A percentile compares a stretch with the other conserved stretches of the same genome.
Evolutionary conservation across 37 sponge, comb jelly and placozoan species (phyloP).

Genomic region (Mnemiopsis leidyi): DNA sequence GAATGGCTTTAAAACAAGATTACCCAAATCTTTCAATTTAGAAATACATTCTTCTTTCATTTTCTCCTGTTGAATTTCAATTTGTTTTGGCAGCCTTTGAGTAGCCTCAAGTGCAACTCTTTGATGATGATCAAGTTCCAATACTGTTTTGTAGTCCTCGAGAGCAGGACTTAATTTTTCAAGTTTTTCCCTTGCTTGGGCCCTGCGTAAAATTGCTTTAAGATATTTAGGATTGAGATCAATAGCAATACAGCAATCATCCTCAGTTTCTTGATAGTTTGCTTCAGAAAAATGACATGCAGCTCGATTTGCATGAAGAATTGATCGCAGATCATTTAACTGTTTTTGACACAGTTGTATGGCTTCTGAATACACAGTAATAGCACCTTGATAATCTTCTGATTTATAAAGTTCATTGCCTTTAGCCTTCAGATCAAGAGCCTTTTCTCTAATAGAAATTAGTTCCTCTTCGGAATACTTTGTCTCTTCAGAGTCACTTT

Average conservation of each 20-base stretch:
- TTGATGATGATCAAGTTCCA: constrained; percentile 74
- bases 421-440: neutral
- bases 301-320: constrained; percentile 22
- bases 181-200: constrained; percentile 76
- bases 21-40: constrained; percentile 93
- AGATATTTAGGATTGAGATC: constrained; percentile 76
- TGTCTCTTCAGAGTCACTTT: neutral
- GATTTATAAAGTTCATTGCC: neutral
- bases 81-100: constrained; percentile 83
- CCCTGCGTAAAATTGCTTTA: constrained; percentile 83
- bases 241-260: constrained; percentile 69
- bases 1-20: constrained; percentile 89
- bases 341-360: constrained; percentile 4
- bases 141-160: constrained; percentile 80
- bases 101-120: constrained; percentile 73
- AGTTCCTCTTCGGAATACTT: constrained; percentile 6
- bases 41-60: constrained; percentile 78
- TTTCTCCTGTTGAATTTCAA: constrained; percentile 87
- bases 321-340: neutral
- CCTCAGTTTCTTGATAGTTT: constrained; percentile 48
- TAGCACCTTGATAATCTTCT: neutral
- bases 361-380: neutral
- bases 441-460: neutral
- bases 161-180: constrained; percentile 89
- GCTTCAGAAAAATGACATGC: neutral